Percentiles rank a stretch among this genome's conserved stretches.
Conservation (phyloP, 2,888 invertebrate genomes). For the Monochamus alternatus region DNA sequence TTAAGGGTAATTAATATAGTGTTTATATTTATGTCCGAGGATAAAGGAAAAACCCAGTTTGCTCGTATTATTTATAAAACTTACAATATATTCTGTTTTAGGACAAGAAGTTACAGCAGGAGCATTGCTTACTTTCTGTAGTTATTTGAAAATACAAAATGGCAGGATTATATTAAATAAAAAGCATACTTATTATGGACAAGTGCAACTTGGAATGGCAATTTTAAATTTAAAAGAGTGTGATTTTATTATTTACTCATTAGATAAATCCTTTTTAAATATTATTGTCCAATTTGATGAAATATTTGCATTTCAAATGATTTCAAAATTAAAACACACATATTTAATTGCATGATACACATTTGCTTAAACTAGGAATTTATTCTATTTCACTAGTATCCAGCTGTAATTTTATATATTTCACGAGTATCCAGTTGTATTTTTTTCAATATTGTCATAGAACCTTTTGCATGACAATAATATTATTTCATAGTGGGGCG, state of each 20-base stretch:
- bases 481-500: background rate
- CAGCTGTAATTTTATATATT: background rate
- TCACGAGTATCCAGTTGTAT: background rate
- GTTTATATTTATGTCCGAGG: background rate
- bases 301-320: background rate
- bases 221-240: conserved; percentile 44
- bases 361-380: conserved; percentile 8
- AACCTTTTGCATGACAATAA: no score
- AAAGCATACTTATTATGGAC: conserved; percentile 48
- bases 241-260: conserved; percentile 37
- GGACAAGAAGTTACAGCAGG: conserved; percentile 11
- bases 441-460: background rate
- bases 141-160: conserved; percentile 17
- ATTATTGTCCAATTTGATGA: background rate
- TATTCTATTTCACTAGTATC: background rate
- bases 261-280: conserved; percentile 14
- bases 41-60: background rate
- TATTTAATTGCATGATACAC: background rate
- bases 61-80: background rate
- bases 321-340: background rate
- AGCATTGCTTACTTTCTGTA: conserved; percentile 3
- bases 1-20: background rate
- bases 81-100: conserved; percentile 13
- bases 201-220: conserved; percentile 53
- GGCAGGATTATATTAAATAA: conserved; percentile 39